These are phyloP conservation scores for Scopus umbretta DNA, from an alignment of 2,113 vertebrate genomes.

Conservation along the genomic window DNA sequence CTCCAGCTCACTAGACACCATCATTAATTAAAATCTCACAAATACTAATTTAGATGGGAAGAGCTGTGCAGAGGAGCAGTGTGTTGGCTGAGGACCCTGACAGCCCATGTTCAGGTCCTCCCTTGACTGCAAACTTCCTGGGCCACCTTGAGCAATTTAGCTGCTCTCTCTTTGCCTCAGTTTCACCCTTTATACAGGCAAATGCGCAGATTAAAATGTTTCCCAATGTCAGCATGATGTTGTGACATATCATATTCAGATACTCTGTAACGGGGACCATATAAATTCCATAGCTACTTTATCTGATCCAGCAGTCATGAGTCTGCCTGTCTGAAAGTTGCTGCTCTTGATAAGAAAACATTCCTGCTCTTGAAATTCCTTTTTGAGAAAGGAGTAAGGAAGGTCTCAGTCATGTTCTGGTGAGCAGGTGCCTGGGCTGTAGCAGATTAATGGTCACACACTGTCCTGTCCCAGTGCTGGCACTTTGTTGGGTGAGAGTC, in stretches of 20 bases:
- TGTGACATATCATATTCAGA: slow-evolving; percentile 27
- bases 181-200: not conserved
- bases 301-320: slow-evolving; percentile 45
- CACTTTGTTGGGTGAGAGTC: not conserved
- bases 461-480: not conserved
- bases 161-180: not conserved
- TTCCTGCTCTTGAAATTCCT: slow-evolving; percentile 35
- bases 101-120: not conserved
- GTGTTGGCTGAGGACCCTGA: not conserved
- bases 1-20: not conserved
- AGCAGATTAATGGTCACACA: not conserved
- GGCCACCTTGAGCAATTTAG: not conserved
- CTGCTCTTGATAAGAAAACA: slow-evolving; percentile 35
- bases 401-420: slow-evolving; percentile 1
- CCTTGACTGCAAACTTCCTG: not conserved
- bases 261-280: not conserved
- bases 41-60: not conserved
- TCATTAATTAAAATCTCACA: accelerated
- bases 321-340: slow-evolving; percentile 32
- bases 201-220: not conserved
- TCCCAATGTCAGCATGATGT: not conserved
- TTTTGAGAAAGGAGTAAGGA: not conserved
- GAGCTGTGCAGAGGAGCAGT: not conserved
- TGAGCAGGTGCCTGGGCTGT: slow-evolving; percentile 23
- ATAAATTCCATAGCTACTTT: slow-evolving; percentile 51